Conservation (phyloP, 2,888 invertebrate genomes). For the Cryptophagus acutangulus region DNA sequence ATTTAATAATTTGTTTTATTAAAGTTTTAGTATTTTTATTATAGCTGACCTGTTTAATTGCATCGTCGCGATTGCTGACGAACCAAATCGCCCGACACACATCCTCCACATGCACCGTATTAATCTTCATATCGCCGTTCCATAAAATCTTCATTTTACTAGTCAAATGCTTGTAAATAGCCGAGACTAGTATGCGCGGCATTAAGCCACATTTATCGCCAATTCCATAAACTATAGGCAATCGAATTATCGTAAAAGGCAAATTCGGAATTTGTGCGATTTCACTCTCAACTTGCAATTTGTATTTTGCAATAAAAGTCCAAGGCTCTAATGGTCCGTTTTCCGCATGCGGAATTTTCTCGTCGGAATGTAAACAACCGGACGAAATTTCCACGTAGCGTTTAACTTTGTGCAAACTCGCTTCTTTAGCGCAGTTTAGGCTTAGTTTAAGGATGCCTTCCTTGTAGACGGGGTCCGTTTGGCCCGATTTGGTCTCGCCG, state of each 20-base stretch:
- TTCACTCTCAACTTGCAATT: conserved; percentile 69
- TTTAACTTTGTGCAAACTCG: conserved; percentile 62
- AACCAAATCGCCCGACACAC: conserved; percentile 79
- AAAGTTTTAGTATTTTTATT: too few species aligned
- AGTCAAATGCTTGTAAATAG: conserved; percentile 79
- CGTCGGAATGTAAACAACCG: conserved; percentile 73
- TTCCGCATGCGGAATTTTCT: conserved; percentile 76
- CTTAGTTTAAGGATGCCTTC: conserved; percentile 84
- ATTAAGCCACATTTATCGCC: conserved; percentile 80
- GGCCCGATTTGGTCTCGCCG: conserved; percentile 83
- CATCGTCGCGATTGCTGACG: conserved; percentile 47
- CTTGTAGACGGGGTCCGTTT: conserved; percentile 83
- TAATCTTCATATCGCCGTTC: conserved; percentile 77
- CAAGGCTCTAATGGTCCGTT: conserved; percentile 74
- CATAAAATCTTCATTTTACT: conserved; percentile 91
- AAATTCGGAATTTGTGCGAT: conserved; percentile 63
- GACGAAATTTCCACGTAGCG: conserved; percentile 81
- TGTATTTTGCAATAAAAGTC: conserved; percentile 80
- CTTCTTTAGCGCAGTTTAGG: conserved; percentile 75
- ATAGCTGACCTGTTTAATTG: conserved; percentile 38
- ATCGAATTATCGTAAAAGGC: conserved; percentile 72
- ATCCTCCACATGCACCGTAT: conserved; percentile 83
- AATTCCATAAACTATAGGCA: conserved; percentile 81
- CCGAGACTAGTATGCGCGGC: conserved; percentile 79
- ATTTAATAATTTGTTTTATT: too few species aligned